phyloP scores from a whole-genome alignment of 2,797 vertebrate genomes.

The Malacoraja senta region DNA sequence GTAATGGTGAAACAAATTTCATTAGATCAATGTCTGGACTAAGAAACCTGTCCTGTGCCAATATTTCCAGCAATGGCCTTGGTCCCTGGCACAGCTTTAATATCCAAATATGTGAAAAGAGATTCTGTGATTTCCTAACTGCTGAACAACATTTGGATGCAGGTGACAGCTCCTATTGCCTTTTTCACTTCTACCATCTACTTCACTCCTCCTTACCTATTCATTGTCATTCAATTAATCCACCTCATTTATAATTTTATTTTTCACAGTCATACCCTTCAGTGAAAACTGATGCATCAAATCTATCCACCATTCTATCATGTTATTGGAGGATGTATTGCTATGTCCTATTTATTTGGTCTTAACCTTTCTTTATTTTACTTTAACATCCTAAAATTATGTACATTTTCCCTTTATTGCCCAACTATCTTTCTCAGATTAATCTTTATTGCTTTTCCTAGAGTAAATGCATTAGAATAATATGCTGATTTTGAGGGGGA shows the following conservation, averaged over 20 bases:
- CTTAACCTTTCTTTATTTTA: not conserved
- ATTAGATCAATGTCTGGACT: too few relatives aligned
- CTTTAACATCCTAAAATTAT: not conserved
- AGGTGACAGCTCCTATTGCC: not conserved
- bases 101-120: not conserved
- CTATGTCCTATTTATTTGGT: not conserved
- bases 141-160: not conserved
- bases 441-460: not conserved
- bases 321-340: not conserved
- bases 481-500: too few relatives aligned
- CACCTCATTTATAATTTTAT: not conserved
- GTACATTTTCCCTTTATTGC: not conserved
- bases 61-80: not conserved
- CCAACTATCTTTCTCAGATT: not conserved
- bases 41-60: too few relatives aligned
- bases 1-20: too few relatives aligned
- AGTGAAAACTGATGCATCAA: not conserved
- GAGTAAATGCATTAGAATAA: not conserved
- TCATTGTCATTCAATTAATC: not conserved
- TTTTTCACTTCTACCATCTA: not conserved
- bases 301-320: not conserved
- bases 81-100: not conserved
- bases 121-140: not conserved
- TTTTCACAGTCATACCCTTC: not conserved
- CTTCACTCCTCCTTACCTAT: not conserved